Evolutionary conservation across 2,113 vertebrate species (phyloP).

Genomic region (Tringa solitaria): DNA sequence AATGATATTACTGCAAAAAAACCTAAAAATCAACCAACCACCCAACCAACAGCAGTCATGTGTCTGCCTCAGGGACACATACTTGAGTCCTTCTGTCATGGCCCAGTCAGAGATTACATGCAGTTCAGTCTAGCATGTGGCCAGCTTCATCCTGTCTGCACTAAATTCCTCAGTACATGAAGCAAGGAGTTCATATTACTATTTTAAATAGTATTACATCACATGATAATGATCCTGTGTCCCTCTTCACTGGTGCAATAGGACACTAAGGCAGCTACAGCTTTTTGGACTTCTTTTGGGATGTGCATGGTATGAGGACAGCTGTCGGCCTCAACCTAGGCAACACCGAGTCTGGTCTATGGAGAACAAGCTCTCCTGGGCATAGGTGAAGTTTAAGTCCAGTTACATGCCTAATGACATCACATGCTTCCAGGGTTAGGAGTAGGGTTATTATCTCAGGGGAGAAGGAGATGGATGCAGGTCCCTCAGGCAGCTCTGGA

Average conservation of each 20-base stretch:
- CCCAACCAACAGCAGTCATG: background rate
- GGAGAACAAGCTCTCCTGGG: background rate
- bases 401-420: background rate
- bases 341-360: background rate
- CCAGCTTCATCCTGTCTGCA: background rate
- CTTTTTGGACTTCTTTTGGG: background rate
- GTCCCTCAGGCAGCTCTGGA: background rate
- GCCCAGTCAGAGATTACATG: background rate
- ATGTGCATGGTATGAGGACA: background rate
- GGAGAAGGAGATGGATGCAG: background rate
- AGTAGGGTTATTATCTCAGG: background rate
- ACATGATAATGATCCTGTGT: background rate
- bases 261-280: background rate
- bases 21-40: background rate
- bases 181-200: background rate
- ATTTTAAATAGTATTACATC: background rate
- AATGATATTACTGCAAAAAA: background rate
- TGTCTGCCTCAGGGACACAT: background rate
- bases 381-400: background rate
- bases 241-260: background rate
- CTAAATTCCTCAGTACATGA: background rate
- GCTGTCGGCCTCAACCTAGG: background rate
- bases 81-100: background rate
- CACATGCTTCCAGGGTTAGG: fast-evolving
- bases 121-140: background rate